Evolutionary conservation across 2,113 vertebrate genomes (phyloP).

Genomic region (Hirundichthys speculiger): DNA sequence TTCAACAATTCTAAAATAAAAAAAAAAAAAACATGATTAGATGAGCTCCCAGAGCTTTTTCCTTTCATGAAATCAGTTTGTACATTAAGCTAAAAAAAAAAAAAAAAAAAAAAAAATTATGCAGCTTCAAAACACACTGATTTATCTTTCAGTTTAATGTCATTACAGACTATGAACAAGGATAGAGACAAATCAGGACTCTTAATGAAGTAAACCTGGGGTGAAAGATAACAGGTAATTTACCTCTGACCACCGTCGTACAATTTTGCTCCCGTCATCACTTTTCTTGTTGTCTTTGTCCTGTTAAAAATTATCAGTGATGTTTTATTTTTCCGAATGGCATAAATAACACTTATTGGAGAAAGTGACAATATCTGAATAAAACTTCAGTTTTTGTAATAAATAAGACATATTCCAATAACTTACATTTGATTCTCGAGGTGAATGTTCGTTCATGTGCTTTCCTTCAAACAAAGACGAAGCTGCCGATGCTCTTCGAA

Average conservation of each 20-base stretch:
- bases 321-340: not conserved
- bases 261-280: not conserved
- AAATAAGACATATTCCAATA: not conserved
- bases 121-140: too few relatives aligned
- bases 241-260: slow-evolving; percentile 50
- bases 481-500: slow-evolving; percentile 47
- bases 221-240: not conserved
- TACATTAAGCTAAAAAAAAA: too few relatives aligned
- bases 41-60: too few relatives aligned
- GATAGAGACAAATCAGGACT: too few relatives aligned
- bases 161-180: too few relatives aligned
- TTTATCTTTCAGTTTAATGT: too few relatives aligned
- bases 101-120: too few relatives aligned
- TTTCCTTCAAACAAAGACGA: not conserved
- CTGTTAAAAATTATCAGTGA: slow-evolving; percentile 1
- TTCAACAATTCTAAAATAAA: too few relatives aligned
- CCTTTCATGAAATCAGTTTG: too few relatives aligned
- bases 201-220: not conserved
- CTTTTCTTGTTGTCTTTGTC: not conserved
- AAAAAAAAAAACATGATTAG: too few relatives aligned
- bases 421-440: slow-evolving; percentile 37
- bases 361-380: not conserved
- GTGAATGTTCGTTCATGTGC: slow-evolving; percentile 9
- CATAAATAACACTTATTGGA: not conserved
- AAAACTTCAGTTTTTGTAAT: not conserved